Evolutionary conservation across 2,888 invertebrate species (phyloP), one percentile per base, ranked within the genome.

Genomic region (Itoplectis maculator): DNA sequence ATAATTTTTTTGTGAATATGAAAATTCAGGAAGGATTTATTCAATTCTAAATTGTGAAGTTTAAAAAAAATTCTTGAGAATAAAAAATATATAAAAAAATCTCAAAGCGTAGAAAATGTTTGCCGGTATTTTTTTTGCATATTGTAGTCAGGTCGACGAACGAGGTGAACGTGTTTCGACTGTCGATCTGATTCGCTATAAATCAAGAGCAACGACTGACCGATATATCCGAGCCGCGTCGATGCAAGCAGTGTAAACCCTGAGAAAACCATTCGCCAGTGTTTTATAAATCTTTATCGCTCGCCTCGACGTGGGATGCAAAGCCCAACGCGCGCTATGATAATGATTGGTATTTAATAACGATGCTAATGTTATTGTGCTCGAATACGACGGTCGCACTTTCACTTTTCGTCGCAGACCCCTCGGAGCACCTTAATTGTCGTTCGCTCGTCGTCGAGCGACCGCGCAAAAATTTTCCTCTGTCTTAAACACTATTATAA

Each of bases 351-450:
- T 18, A 29, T 15, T 37, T 35, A 68, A 49, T 49, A 51, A 68
- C 15, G 49, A 49, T 49, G 68, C 40, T 69, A 54, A 69, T 69
- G 51, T 54, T 51, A 69, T 69, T 69, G 69, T 69, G 54, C 40
- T 13, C 11, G 49, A 49, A 35, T 35, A 13, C 11, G 6, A 8
- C 40, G 8, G 20, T 8, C 18, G 18, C 54, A 72, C 72, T 72
- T 72, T 40, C 61, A 76, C 70, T 81, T 76, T n/a, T 81, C 59
- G 66, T 72, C 76, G 42, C 47, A 18, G 37, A 29, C 63, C 45
- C 35, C 74, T 70, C 20, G 74, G 35, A 68, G 47, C 74, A 5
- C 42, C 63, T 72, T 54, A 73, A 82, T 79, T 82, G 54, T 54
- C 63, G 47, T 11, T 20, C 20, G 72, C 40, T 72, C 49, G 45